These are phyloP conservation scores for Hydrophis major DNA, from an alignment of 2,797 vertebrate species.

Conservation along the genomic window DNA sequence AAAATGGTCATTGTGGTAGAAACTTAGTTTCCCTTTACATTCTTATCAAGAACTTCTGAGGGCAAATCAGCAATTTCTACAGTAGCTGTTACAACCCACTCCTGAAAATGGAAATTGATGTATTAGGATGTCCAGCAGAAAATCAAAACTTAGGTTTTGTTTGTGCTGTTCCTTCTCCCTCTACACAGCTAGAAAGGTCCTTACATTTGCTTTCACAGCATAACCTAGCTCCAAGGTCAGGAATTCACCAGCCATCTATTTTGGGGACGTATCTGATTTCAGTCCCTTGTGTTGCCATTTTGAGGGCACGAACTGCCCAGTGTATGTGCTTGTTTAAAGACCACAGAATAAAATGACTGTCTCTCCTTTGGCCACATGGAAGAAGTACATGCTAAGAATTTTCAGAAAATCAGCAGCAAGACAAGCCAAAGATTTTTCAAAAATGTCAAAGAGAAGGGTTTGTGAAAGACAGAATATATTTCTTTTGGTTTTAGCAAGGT, in stretches of 20 bases:
- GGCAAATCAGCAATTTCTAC: neutral
- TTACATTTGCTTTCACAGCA: neutral
- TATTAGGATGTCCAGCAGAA: neutral
- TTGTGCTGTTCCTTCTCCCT: neutral
- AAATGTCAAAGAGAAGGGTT: neutral
- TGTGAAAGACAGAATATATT: neutral
- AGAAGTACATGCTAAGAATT: neutral
- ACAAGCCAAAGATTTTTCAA: neutral
- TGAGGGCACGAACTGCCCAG: neutral
- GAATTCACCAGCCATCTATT: conserved; percentile 39
- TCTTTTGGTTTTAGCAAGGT: neutral
- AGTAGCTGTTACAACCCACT: neutral
- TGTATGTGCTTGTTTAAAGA: neutral
- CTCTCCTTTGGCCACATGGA: neutral
- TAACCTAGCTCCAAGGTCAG: neutral
- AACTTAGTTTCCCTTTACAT: neutral
- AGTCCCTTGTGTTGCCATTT: conserved; percentile 3
- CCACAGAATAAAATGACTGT: neutral
- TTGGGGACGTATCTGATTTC: conserved; percentile 27
- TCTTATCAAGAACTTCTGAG: neutral
- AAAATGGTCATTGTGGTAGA: neutral
- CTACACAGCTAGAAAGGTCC: conserved; percentile 4
- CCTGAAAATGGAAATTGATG: neutral
- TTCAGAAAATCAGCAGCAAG: neutral
- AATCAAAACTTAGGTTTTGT: neutral